These are phyloP conservation scores for Strigamia transsilvanica DNA, from an alignment of 2,888 invertebrate genomes.

Conservation along the genomic window DNA sequence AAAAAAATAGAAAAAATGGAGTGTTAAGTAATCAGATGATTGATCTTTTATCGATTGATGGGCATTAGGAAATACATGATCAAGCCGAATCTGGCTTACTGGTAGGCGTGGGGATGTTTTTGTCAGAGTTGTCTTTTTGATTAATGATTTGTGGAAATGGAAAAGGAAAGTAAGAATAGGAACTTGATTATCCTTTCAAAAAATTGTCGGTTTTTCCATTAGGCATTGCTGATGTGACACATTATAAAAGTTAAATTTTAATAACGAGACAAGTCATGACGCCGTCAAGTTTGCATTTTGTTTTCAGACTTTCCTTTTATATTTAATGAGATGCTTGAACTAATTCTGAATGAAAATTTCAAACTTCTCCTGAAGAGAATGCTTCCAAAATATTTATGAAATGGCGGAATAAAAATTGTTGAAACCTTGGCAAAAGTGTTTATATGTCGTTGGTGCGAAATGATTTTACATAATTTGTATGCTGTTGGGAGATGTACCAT, in stretches of 20 bases:
- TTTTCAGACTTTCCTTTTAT: not conserved
- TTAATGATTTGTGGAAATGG: constrained; percentile 49
- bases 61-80: constrained; percentile 40
- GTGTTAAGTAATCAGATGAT: constrained; percentile 41
- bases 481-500: too few relatives aligned
- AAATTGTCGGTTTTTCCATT: constrained; percentile 23
- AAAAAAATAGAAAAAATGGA: not conserved
- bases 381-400: not conserved
- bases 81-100: constrained; percentile 28
- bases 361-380: not conserved
- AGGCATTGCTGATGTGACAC: not conserved
- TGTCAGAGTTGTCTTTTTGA: constrained; percentile 31
- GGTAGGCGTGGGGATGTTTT: not conserved
- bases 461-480: too few relatives aligned
- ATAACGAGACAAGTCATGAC: constrained; percentile 3
- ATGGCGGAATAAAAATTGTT: too few relatives aligned
- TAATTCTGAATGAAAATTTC: constrained; percentile 13
- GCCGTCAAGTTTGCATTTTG: not conserved
- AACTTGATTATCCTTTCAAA: constrained; percentile 19
- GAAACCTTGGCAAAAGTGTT: too few relatives aligned
- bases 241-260: constrained; percentile 11
- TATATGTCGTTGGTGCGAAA: too few relatives aligned
- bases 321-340: constrained; percentile 22
- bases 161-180: constrained; percentile 11
- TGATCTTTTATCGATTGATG: constrained; percentile 34